Evolutionary conservation across 2,888 invertebrate genomes (phyloP).

Genomic region (Serripes groenlandicus): DNA sequence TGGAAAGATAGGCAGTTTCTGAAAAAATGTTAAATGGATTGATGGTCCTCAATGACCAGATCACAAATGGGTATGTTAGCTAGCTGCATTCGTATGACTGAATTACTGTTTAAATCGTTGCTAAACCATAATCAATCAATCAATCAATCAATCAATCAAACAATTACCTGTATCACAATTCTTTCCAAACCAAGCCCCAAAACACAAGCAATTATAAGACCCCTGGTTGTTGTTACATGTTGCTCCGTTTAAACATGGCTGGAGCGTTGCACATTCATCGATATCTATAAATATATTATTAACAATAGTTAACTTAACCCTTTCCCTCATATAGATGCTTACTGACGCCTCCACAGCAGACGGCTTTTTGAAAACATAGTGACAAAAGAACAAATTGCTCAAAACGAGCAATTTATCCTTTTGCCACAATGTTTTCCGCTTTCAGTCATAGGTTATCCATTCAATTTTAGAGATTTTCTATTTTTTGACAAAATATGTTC

Average conservation of each 20-base stretch:
- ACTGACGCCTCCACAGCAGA: neutral
- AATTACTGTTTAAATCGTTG: too few relatives aligned
- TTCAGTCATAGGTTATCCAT: neutral
- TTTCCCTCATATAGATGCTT: neutral
- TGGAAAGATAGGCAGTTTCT: too few relatives aligned
- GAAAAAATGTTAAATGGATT: too few relatives aligned
- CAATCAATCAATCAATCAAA: too few relatives aligned
- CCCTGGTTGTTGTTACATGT: constrained; percentile 49
- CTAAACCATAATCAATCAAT: too few relatives aligned
- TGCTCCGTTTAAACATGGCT: constrained; percentile 51
- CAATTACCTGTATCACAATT: constrained; percentile 49
- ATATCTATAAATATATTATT: constrained; percentile 41
- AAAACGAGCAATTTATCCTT: neutral
- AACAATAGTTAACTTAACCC: neutral
- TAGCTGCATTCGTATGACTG: too few relatives aligned
- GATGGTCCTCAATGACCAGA: too few relatives aligned
- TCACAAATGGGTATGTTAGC: too few relatives aligned
- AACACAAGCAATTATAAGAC: constrained; percentile 48
- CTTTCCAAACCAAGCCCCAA: constrained; percentile 44
- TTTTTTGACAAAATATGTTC: too few relatives aligned
- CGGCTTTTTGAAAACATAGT: neutral
- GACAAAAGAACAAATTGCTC: neutral
- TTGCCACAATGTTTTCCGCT: neutral
- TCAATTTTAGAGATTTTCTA: too few relatives aligned
- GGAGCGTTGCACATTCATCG: constrained; percentile 37